Evolutionary conservation across 2,888 invertebrate species (phyloP).

Genomic region (Thalpophila matura): DNA sequence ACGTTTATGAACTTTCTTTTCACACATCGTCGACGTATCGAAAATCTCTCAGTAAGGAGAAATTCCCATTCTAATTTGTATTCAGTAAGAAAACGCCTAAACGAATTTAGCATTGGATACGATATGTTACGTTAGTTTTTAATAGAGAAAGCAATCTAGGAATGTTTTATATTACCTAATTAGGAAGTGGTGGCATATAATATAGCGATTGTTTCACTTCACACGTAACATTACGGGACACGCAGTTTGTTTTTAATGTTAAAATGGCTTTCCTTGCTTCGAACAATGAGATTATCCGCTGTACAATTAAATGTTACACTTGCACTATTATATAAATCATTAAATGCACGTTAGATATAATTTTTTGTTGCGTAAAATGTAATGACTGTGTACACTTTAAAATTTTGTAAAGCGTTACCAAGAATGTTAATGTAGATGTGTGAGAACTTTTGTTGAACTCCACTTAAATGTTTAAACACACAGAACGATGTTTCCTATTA

Average conservation of each 20-base stretch:
- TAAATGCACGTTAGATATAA: constrained; percentile 61
- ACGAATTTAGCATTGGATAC: constrained; percentile 78
- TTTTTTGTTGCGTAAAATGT: constrained; percentile 64
- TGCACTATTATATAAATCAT: constrained; percentile 61
- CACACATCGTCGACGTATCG: constrained; percentile 75
- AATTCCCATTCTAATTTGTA: constrained; percentile 85
- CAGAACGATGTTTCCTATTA: constrained; percentile 6
- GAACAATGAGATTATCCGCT: constrained; percentile 53
- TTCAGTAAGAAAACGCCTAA: constrained; percentile 76
- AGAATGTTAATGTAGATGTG: constrained; percentile 43
- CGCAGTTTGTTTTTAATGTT: constrained; percentile 33
- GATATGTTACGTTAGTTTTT: constrained; percentile 74
- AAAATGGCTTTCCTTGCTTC: constrained; percentile 59
- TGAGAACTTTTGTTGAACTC: constrained; percentile 27
- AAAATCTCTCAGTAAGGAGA: constrained; percentile 83
- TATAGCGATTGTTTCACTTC: constrained; percentile 36
- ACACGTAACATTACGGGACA: constrained; percentile 49
- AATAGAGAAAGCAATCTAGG: constrained; percentile 69
- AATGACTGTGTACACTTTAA: constrained; percentile 55
- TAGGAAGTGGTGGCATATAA: constrained; percentile 64
- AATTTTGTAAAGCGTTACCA: constrained; percentile 55
- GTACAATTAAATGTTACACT: constrained; percentile 58
- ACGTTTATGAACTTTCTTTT: constrained; percentile 81
- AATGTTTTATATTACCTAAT: constrained; percentile 70
- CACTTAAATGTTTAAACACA: constrained; percentile 1